phyloP scores from a whole-genome alignment of 92 coral and sea anemone genomes.

The Parazoanthus atlanticus region DNA sequence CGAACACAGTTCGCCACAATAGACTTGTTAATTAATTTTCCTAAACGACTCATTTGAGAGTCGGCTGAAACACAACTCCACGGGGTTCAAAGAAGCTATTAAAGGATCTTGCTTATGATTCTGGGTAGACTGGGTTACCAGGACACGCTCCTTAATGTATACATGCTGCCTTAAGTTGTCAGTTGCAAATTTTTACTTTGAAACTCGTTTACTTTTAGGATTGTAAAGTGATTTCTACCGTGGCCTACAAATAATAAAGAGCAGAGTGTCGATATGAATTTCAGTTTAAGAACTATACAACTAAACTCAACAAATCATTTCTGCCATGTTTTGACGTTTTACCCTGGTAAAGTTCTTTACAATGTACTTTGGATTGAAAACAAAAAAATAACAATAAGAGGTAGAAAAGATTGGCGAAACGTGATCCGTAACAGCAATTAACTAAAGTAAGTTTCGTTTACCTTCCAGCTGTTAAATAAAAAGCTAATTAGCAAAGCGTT shows the following conservation, averaged over 20 bases:
- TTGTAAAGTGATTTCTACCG: background rate
- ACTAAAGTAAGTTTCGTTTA: background rate
- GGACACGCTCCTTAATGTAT: background rate
- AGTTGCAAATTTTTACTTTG: background rate
- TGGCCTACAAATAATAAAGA: background rate
- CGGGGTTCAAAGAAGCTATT: conserved; percentile 2
- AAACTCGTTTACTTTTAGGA: too few relatives aligned
- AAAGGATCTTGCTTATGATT: background rate
- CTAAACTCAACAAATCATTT: background rate
- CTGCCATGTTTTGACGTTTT: background rate
- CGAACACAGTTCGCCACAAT: background rate
- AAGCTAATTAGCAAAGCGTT: background rate
- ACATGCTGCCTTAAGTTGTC: background rate
- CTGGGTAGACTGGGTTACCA: too few relatives aligned
- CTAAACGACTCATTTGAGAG: conserved; percentile 7
- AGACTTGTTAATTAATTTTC: conserved; percentile 1
- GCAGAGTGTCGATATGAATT: background rate
- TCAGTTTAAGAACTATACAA: background rate
- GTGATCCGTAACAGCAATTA: conserved; percentile 7
- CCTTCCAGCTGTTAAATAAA: conserved; percentile 10
- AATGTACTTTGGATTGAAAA: background rate
- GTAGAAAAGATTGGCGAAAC: background rate
- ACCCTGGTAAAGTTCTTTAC: background rate
- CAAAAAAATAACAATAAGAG: background rate
- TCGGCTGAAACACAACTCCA: conserved; percentile 5